Evolutionary conservation across 2,888 invertebrate species (phyloP).

Genomic region (Orchesellides sinensis): DNA sequence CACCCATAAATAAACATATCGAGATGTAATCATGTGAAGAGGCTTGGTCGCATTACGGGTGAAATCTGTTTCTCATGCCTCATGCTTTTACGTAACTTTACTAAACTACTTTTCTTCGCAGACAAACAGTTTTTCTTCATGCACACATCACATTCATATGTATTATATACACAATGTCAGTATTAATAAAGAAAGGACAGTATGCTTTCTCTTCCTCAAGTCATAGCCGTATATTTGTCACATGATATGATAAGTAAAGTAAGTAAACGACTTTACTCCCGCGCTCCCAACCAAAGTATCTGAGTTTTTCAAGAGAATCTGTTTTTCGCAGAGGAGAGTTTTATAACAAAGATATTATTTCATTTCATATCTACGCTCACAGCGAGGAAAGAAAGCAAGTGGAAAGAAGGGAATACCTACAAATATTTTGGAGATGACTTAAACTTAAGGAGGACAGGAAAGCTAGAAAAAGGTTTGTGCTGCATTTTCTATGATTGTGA

Average conservation of each 20-base stretch:
- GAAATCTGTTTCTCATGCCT: slow-evolving; percentile 73
- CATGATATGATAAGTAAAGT: slow-evolving; percentile 50
- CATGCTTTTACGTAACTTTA: slow-evolving; percentile 46
- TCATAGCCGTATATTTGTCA: slow-evolving; percentile 58
- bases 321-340: slow-evolving; percentile 23
- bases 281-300: too few relatives aligned
- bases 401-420: slow-evolving; percentile 11
- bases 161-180: slow-evolving; percentile 12
- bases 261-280: slow-evolving; percentile 36
- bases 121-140: slow-evolving; percentile 7
- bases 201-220: slow-evolving; percentile 62
- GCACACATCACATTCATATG: slow-evolving; percentile 16
- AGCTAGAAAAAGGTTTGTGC: slow-evolving; percentile 23
- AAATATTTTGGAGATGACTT: slow-evolving; percentile 53
- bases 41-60: slow-evolving; percentile 67
- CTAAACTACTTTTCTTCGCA: background rate
- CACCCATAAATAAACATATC: slow-evolving; percentile 69
- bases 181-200: slow-evolving; percentile 56
- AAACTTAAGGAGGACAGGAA: slow-evolving; percentile 12
- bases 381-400: background rate
- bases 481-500: slow-evolving; percentile 40
- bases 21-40: slow-evolving; percentile 74
- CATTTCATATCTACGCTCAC: slow-evolving; percentile 27
- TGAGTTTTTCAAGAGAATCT: slow-evolving; percentile 48
- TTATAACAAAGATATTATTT: slow-evolving; percentile 34